These are phyloP conservation scores for Drosophila incognita DNA, from an alignment of 2,888 invertebrate genomes.

Conservation along the genomic window DNA sequence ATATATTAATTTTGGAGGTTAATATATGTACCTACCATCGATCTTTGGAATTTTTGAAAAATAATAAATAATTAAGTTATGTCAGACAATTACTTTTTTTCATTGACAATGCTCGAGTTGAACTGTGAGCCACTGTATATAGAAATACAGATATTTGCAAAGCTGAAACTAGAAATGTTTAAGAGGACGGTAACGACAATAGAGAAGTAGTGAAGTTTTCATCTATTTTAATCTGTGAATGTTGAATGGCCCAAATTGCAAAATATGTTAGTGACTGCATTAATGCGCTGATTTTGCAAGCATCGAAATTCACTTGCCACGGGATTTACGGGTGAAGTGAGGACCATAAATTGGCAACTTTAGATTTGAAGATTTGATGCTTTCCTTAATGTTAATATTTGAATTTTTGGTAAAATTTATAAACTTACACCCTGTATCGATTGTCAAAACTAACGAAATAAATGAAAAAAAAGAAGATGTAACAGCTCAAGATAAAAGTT, in stretches of 20 bases:
- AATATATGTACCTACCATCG: no score
- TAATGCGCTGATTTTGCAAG: not conserved
- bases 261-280: not conserved
- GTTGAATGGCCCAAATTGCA: not conserved
- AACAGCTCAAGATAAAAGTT: not conserved
- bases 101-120: no score
- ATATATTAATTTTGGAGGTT: no score
- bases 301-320: not conserved
- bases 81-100: no score
- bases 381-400: not conserved
- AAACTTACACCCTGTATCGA: not conserved
- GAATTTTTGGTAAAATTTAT: not conserved
- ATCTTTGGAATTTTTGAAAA: no score
- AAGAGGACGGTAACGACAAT: no score
- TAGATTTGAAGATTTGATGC: not conserved
- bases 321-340: no score
- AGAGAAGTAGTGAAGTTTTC: no score
- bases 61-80: no score
- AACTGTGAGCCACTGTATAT: no score
- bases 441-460: not conserved
- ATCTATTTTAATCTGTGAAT: not conserved
- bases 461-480: not conserved
- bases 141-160: no score
- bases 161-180: no score
- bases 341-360: not conserved